A percentile compares a stretch with the other conserved stretches of the same genome.
phyloP scores from a whole-genome alignment of 2,888 invertebrate species.

The Papilio gigon region DNA sequence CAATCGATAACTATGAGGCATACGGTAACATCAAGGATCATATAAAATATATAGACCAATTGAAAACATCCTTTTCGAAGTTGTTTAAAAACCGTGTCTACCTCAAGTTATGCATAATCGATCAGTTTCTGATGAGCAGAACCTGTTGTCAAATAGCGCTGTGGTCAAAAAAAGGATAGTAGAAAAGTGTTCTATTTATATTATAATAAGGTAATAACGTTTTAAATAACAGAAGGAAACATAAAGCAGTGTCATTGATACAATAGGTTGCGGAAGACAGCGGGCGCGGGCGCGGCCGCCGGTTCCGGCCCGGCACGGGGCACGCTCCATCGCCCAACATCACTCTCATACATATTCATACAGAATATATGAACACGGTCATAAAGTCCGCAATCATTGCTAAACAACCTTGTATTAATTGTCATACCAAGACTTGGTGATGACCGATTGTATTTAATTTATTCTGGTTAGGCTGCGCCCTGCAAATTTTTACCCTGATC shows the following conservation, averaged over 20 bases:
- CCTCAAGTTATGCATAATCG: too few relatives aligned
- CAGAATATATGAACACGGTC: slow-evolving; percentile 49
- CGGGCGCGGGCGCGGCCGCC: slow-evolving; percentile 71
- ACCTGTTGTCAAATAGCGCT: too few relatives aligned
- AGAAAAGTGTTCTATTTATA: too few relatives aligned
- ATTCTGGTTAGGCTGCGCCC: neutral
- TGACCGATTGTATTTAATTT: neutral
- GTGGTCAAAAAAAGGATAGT: too few relatives aligned
- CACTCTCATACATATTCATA: slow-evolving; percentile 43
- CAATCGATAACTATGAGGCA: slow-evolving; percentile 1
- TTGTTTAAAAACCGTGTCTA: too few relatives aligned
- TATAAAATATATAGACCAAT: neutral
- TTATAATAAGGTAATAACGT: neutral
- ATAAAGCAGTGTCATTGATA: slow-evolving; percentile 28
- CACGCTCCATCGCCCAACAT: slow-evolving; percentile 70
- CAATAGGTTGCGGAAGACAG: slow-evolving; percentile 64
- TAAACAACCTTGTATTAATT: slow-evolving; percentile 34
- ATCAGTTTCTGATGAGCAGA: too few relatives aligned
- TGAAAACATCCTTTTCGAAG: too few relatives aligned
- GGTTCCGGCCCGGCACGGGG: slow-evolving; percentile 71
- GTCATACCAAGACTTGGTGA: neutral
- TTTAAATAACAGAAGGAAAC: slow-evolving; percentile 23
- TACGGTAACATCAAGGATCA: slow-evolving; percentile 1
- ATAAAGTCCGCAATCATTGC: slow-evolving; percentile 47
- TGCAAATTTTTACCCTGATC: neutral